A percentile compares a stretch with the other conserved stretches of the same genome.
Evolutionary conservation across 2,888 invertebrate species (phyloP).

Genomic region (Elgonia sp.): DNA sequence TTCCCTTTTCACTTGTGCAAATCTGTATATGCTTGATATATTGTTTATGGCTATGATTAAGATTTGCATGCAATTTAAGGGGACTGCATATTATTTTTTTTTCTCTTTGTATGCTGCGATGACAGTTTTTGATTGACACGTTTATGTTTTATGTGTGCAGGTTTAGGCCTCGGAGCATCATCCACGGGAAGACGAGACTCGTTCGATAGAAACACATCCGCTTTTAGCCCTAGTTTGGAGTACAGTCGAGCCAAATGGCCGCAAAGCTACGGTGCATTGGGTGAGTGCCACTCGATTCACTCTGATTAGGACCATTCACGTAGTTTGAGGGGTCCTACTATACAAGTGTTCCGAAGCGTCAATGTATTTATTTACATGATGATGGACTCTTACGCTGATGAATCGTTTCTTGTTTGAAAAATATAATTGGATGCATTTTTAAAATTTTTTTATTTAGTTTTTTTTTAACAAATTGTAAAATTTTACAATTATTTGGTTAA

Average conservation of each 20-base stretch:
- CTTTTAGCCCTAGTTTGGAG: conserved; percentile 92
- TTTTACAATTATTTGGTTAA: too few species aligned
- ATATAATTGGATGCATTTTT: too few species aligned
- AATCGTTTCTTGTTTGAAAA: too few species aligned
- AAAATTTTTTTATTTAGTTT: too few species aligned
- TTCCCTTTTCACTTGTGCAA: conserved; percentile 27
- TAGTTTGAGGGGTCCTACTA: conserved; percentile 29
- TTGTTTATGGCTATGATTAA: conserved; percentile 29
- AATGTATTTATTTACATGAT: conserved; percentile 9
- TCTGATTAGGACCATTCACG: conserved; percentile 66
- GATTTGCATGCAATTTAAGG: conserved; percentile 38
- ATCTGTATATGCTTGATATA: conserved; percentile 60
- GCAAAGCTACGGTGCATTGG: conserved; percentile 89
- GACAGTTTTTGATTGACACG: conserved; percentile 67
- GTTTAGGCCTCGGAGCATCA: conserved; percentile 88
- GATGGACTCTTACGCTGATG: background rate
- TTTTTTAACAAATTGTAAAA: too few species aligned
- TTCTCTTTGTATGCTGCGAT: conserved; percentile 4
- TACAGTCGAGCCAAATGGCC: conserved; percentile 89
- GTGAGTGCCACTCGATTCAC: conserved; percentile 82
- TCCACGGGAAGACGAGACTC: conserved; percentile 92
- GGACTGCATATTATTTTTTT: background rate
- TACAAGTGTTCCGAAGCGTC: conserved; percentile 18
- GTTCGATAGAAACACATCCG: conserved; percentile 92
- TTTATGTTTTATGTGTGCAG: conserved; percentile 81